Percentiles rank a stretch among this genome's conserved stretches.
phyloP scores from a whole-genome alignment of 1,140 invertebrate species.

The Leptinotarsa defecta region DNA sequence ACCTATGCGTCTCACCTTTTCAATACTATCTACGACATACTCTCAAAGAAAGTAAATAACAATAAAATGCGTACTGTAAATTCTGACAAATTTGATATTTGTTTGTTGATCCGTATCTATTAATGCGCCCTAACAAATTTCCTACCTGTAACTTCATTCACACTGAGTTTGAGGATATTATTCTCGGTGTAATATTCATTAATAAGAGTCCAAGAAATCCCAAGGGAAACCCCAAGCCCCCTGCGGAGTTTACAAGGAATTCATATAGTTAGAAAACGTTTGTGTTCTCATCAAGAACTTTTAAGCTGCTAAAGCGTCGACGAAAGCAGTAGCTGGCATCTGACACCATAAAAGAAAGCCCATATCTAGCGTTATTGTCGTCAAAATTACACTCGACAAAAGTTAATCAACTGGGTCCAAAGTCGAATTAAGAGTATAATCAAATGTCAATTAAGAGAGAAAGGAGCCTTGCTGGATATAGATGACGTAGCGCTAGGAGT shows the following conservation, averaged over 20 bases:
- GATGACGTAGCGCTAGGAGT: conserved; percentile 11
- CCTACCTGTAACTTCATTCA: no score
- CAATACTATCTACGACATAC: no score
- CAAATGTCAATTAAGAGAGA: conserved; percentile 49
- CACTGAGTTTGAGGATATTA: no score
- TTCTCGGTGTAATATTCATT: no score
- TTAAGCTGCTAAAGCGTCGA: neutral
- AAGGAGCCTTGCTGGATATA: neutral
- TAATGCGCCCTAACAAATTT: no score
- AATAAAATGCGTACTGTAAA: no score
- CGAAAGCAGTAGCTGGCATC: conserved; percentile 22
- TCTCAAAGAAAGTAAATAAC: no score
- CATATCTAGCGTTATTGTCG: conserved; percentile 43
- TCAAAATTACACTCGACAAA: conserved; percentile 42
- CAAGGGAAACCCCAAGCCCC: neutral
- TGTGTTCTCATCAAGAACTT: conserved; percentile 6
- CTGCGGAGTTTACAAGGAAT: neutral
- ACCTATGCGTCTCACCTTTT: no score
- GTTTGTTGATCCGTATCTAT: no score
- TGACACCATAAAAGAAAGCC: conserved; percentile 34
- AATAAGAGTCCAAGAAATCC: no score
- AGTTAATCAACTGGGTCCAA: conserved; percentile 48
- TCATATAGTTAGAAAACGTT: neutral
- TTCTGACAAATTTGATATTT: no score
- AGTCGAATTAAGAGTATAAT: conserved; percentile 48